Percentiles rank a stretch among this genome's conserved stretches.
Evolutionary conservation across 2,797 vertebrate species (phyloP).

Genomic region (Serranus cabrilla): DNA sequence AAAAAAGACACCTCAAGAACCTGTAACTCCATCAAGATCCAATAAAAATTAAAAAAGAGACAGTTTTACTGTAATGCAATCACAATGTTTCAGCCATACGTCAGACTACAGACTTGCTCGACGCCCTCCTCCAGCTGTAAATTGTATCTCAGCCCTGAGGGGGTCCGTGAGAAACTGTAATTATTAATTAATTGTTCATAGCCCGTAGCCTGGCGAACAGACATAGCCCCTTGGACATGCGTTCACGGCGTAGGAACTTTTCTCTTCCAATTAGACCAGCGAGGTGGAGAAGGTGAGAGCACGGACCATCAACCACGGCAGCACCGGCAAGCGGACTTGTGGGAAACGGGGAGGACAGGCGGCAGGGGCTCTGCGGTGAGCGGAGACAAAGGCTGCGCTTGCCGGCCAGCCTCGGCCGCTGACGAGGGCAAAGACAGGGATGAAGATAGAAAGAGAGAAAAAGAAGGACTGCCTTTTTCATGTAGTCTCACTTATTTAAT

Average conservation of each 20-base stretch:
- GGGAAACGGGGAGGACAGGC: constrained; percentile 42
- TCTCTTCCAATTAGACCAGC: constrained; percentile 77
- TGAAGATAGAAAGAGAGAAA: constrained; percentile 18
- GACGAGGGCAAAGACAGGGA: not conserved
- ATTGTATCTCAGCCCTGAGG: constrained; percentile 37
- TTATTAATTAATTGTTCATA: constrained; percentile 78
- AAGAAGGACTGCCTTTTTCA: not conserved
- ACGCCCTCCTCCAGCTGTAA: constrained; percentile 56
- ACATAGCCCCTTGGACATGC: constrained; percentile 61
- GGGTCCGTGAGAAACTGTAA: constrained; percentile 53
- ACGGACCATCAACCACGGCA: constrained; percentile 59
- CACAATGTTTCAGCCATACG: constrained; percentile 21
- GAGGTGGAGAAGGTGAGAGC: constrained; percentile 62
- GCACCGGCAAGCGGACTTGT: constrained; percentile 37
- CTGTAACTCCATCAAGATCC: not conserved
- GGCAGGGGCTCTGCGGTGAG: constrained; percentile 23
- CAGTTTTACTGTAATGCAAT: constrained; percentile 4
- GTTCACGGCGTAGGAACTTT: constrained; percentile 56
- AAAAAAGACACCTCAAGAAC: not conserved
- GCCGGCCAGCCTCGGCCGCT: not conserved
- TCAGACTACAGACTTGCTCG: constrained; percentile 31
- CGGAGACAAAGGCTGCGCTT: not conserved
- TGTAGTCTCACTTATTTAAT: constrained; percentile 10
- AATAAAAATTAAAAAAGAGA: not conserved
- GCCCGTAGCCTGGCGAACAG: constrained; percentile 56